These are phyloP conservation scores for Anneissia japonica DNA, from an alignment of 35 echinoderm and acorn worm species.

Conservation along the genomic window DNA sequence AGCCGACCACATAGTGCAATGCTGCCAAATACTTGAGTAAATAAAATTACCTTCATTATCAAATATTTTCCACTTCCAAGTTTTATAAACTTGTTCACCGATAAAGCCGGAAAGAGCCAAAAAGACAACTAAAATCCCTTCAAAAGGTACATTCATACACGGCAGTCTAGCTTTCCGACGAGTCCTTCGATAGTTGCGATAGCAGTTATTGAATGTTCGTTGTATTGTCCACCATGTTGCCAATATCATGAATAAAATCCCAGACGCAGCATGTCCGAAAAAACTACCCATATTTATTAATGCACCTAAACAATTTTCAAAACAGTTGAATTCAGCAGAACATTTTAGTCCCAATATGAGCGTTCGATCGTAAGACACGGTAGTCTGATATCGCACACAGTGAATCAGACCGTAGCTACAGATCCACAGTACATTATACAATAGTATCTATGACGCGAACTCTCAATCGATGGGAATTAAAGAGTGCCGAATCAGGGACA, in stretches of 20 bases:
- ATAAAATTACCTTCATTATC: neutral
- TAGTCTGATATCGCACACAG: no score
- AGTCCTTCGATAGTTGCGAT: neutral
- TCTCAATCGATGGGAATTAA: no score
- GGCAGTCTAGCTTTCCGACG: no score
- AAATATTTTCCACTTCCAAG: neutral
- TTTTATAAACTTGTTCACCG: neutral
- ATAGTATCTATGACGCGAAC: no score
- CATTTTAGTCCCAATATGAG: no score
- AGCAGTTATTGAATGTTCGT: neutral
- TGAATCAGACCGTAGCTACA: no score
- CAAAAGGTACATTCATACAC: no score
- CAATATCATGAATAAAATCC: neutral
- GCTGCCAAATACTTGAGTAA: neutral
- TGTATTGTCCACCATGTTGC: neutral
- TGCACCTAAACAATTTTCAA: no score
- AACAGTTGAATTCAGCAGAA: no score
- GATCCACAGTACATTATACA: no score
- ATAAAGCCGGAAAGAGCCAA: neutral
- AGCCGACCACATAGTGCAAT: neutral
- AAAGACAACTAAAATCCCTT: neutral
- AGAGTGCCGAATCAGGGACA: no score
- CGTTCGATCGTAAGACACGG: no score
- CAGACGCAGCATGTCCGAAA: neutral
- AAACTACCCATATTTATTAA: neutral